Conservation (phyloP, 2,797 vertebrate genomes). For the Pelochelys cantorii region DNA sequence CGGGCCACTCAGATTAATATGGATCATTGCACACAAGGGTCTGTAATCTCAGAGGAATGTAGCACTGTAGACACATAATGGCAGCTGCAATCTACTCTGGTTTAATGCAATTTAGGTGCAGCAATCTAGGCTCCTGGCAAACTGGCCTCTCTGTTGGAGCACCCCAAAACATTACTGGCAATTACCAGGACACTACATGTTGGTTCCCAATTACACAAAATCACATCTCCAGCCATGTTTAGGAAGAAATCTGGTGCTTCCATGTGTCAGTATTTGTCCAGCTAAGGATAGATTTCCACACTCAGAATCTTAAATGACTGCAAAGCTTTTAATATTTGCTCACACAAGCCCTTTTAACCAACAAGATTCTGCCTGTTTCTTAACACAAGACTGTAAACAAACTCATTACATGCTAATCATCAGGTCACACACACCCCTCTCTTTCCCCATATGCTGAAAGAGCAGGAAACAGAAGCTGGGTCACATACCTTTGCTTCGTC, state of each 20-base stretch:
- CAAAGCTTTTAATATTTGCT: conserved; percentile 42
- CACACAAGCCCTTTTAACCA: conserved; percentile 46
- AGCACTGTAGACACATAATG: not conserved
- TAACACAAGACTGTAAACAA: conserved; percentile 54
- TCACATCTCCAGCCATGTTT: not conserved
- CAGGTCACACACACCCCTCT: conserved; percentile 49
- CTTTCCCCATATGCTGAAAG: conserved; percentile 13
- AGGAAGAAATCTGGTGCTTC: rapidly evolving
- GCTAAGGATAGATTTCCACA: conserved; percentile 37
- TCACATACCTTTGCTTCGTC: conserved; percentile 95
- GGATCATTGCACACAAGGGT: conserved; percentile 16
- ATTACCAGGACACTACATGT: not conserved
- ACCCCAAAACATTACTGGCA: not conserved
- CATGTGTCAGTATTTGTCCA: conserved; percentile 52
- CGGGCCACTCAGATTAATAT: conserved; percentile 32
- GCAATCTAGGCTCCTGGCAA: not conserved
- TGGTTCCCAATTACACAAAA: not conserved
- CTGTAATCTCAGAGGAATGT: rapidly evolving
- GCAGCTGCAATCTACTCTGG: conserved; percentile 20
- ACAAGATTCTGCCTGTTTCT: conserved; percentile 42
- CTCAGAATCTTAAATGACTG: conserved; percentile 50
- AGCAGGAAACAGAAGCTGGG: not conserved
- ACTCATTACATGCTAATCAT: conserved; percentile 54
- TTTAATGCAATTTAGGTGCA: not conserved
- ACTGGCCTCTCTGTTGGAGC: rapidly evolving